These are phyloP conservation scores for Sympetrum striolatum DNA, from an alignment of 2,888 invertebrate genomes.

Conservation along the genomic window DNA sequence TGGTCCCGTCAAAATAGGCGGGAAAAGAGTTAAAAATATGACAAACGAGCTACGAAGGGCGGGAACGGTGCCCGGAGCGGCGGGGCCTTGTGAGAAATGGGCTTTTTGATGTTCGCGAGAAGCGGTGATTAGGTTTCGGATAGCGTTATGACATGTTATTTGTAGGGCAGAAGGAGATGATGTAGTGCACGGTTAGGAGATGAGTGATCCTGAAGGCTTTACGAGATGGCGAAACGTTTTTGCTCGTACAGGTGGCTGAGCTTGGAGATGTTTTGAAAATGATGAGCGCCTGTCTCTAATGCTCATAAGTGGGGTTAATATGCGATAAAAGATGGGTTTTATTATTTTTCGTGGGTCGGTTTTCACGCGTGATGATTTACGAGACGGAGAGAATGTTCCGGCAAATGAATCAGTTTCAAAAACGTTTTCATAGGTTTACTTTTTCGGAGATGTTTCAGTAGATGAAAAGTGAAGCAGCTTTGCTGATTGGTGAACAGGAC, in stretches of 20 bases:
- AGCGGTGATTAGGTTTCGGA: not conserved
- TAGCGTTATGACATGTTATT: slow-evolving; percentile 21
- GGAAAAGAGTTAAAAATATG: not conserved
- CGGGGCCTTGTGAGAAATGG: not conserved
- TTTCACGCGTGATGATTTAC: slow-evolving; percentile 9
- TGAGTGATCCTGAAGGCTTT: slow-evolving; percentile 8
- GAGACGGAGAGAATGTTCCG: not conserved
- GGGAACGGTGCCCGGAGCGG: not conserved
- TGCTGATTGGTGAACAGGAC: not conserved
- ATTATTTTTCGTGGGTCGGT: not conserved
- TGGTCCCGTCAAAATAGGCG: slow-evolving; percentile 33
- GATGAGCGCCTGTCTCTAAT: not conserved
- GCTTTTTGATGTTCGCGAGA: not conserved
- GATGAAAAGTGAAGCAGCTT: not conserved
- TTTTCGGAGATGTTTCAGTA: not conserved
- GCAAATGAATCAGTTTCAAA: not conserved
- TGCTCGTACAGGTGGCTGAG: slow-evolving; percentile 17
- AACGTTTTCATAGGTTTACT: not conserved
- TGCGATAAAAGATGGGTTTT: not conserved
- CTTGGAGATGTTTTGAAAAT: not conserved
- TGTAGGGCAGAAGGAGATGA: not conserved
- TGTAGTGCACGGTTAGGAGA: not conserved
- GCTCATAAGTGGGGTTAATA: not conserved
- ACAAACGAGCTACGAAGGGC: not conserved
- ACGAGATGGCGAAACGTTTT: not conserved